These are phyloP conservation scores for Wasmannia auropunctata DNA, from an alignment of 1,140 invertebrate species.

Conservation along the genomic window DNA sequence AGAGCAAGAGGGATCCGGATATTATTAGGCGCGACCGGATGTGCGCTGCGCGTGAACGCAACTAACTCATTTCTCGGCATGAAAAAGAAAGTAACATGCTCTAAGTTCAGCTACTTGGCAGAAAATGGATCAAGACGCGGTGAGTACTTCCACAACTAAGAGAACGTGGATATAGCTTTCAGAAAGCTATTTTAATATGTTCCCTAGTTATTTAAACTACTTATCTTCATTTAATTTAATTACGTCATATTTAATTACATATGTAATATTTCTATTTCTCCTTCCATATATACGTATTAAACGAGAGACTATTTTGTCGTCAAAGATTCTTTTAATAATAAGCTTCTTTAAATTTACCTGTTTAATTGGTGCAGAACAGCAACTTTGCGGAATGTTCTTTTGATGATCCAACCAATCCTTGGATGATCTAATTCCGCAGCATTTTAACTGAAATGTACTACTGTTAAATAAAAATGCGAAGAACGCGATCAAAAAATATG, in stretches of 20 bases:
- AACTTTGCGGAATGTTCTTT: conserved; percentile 73
- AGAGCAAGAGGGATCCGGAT: conserved; percentile 2
- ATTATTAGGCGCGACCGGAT: conserved; percentile 36
- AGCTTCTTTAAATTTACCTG: conserved; percentile 56
- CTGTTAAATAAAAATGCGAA: neutral
- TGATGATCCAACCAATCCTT: conserved; percentile 70
- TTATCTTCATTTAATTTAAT: conserved; percentile 2
- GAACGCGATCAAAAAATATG: neutral
- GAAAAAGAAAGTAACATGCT: conserved; percentile 30
- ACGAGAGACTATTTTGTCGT: no score
- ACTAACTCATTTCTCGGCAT: conserved; percentile 9
- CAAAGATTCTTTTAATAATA: neutral
- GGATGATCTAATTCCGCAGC: conserved; percentile 74
- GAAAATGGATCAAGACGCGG: conserved; percentile 13
- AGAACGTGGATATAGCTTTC: conserved; percentile 18
- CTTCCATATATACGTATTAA: no score
- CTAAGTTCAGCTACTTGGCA: conserved; percentile 15
- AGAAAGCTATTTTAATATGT: conserved; percentile 3
- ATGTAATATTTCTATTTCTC: neutral
- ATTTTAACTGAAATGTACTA: conserved; percentile 66
- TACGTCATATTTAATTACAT: neutral
- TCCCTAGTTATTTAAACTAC: neutral
- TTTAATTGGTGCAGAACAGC: conserved; percentile 64
- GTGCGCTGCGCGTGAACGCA: conserved; percentile 18
- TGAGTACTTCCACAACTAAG: conserved; percentile 6